These are phyloP conservation scores for Caenorhabditis japonica DNA, from an alignment of 2,888 invertebrate species.

Conservation along the genomic window DNA sequence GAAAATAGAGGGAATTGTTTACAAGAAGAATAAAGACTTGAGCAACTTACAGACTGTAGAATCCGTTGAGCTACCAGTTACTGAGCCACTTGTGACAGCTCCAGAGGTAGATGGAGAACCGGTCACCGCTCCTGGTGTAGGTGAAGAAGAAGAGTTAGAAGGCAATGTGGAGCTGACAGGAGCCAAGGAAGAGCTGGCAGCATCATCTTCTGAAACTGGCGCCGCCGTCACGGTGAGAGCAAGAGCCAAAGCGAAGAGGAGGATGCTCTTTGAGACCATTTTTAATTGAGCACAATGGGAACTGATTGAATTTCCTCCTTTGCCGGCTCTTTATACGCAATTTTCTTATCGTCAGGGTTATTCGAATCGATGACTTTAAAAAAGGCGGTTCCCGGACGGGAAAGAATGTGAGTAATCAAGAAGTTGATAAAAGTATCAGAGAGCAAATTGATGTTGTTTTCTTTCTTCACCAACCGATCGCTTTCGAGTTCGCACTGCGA, in stretches of 20 bases:
- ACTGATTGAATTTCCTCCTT: background rate
- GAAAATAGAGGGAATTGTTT: background rate
- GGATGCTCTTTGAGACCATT: constrained; percentile 23
- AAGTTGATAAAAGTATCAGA: constrained; percentile 13
- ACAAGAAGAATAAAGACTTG: no score
- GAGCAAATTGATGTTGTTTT: constrained; percentile 9
- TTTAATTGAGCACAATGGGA: constrained; percentile 6
- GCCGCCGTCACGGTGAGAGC: background rate
- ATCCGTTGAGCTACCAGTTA: no score
- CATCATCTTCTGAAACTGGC: background rate
- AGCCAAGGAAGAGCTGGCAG: no score
- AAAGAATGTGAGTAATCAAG: background rate
- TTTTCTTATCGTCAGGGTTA: constrained; percentile 15
- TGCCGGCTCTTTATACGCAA: constrained; percentile 19
- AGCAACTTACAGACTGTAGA: no score
- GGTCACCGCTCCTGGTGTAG: no score
- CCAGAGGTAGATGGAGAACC: no score
- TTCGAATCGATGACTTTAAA: constrained; percentile 1
- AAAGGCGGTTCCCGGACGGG: constrained; percentile 24
- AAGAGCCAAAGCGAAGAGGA: constrained; percentile 6
- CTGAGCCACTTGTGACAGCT: no score
- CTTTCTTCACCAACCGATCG: constrained; percentile 5
- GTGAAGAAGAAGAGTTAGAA: no score
- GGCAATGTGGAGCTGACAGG: no score
- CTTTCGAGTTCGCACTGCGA: constrained; percentile 15